Percentiles rank a stretch among this genome's conserved stretches.
Conservation (phyloP, 2,113 vertebrate genomes). For the Hepsetus odoe region DNA sequence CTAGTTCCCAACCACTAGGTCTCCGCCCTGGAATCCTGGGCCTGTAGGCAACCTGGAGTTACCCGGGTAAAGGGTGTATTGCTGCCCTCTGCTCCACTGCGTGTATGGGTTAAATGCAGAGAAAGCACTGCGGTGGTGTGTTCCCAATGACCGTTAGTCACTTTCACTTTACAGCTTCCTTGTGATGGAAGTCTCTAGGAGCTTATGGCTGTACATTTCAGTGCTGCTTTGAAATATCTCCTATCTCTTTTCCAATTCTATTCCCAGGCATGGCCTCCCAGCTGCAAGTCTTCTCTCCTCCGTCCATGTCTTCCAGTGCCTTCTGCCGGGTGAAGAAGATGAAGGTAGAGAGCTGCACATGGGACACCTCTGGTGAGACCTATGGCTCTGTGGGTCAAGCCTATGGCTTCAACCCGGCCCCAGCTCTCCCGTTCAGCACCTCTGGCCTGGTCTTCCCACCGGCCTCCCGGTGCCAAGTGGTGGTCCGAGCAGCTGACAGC, state of each 20-base stretch:
- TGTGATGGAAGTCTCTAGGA: neutral
- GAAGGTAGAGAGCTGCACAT: constrained; percentile 94
- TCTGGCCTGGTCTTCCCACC: constrained; percentile 86
- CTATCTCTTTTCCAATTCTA: neutral
- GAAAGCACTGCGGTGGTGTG: no score
- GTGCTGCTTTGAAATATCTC: neutral
- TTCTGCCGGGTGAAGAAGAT: constrained; percentile 98
- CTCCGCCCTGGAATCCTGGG: no score
- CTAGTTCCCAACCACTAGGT: no score
- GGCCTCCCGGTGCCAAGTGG: constrained; percentile 87
- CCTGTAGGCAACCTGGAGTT: no score
- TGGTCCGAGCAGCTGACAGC: constrained; percentile 93
- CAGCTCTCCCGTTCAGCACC: constrained; percentile 81
- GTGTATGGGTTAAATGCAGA: no score
- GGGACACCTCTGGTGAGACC: constrained; percentile 89
- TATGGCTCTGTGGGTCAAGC: constrained; percentile 83
- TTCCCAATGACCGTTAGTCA: no score
- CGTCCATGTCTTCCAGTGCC: constrained; percentile 97
- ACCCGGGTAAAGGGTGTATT: no score
- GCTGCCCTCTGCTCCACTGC: no score
- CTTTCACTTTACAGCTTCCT: no score
- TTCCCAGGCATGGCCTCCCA: constrained; percentile 93
- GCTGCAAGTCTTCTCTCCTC: constrained; percentile 97
- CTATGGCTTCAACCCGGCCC: constrained; percentile 81
- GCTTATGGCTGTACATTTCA: neutral